Base-by-base conservation (phyloP, 1,140 invertebrate genomes). In the Drosophila arizonae region DNA sequence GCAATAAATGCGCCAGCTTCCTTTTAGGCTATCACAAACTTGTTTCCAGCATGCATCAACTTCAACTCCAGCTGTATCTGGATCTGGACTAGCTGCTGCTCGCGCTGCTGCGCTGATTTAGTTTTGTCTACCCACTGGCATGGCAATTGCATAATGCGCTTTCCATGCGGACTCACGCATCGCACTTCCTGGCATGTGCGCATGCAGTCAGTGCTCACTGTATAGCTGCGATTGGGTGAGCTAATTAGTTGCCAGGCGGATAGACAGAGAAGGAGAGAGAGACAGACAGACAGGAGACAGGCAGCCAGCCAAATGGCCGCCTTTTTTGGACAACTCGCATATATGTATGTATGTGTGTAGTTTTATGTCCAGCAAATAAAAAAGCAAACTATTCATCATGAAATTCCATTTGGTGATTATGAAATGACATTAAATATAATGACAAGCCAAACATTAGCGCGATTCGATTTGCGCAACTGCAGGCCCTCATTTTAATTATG, bases 1-100 rank as follows among this genome's bases (percentile, higher is more conserved):
- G 80, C 75, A 78, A 86, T 85, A 77, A 74, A 68, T 55, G 77
- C 43, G 62, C 70, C 26, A 15, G 72, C 52, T 74, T 74, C 72
- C 72, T 74, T 74, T 73, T 70, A 57, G 57, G 66, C 43, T 46
- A 51, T 45, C 21, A 17, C n/a, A 51, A 74, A 77, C 75, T 61
- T n/a, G 75, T 76, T 76, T 76, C 21, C 33, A 41, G n/a, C 30
- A 26, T 39, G 54, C 30, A 43, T 43, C 63, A 56, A 45, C 26
- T 55, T 11, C 63, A 56, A 30, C 26, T 55, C 8, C 13, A 62
- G 21, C 15, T 64, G 50, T n/a, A 54, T 39, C 21, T 28, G 39
- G 17, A 21, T 51, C 41, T 54, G 50, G 10, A 21, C 36, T 39
- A 46, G 43, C 43, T 3, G 15, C 24, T n/a, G 51, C 43, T 3